Percentiles rank a stretch among this genome's conserved stretches.
These are phyloP conservation scores for Drosophila sp. DNA, from an alignment of 1,140 invertebrate genomes.

Conservation along the genomic window DNA sequence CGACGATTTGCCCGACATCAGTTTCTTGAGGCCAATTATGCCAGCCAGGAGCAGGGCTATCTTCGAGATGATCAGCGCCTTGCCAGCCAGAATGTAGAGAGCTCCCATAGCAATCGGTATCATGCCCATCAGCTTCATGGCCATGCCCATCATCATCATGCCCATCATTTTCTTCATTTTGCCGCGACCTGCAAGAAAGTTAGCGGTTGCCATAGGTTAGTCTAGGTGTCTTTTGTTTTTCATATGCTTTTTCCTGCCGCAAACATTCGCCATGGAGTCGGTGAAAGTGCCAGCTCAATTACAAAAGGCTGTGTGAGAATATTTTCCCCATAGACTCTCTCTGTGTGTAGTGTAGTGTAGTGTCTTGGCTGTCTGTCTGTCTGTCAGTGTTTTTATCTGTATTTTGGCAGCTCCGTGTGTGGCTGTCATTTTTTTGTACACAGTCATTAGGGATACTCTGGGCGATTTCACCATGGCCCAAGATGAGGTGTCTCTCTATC, in stretches of 20 bases:
- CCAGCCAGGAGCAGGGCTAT: conserved; percentile 90
- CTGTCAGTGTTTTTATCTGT: conserved; percentile 13
- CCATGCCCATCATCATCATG: conserved; percentile 91
- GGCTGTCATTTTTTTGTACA: conserved; percentile 59
- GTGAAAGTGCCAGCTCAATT: conserved; percentile 62
- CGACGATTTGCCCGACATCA: conserved; percentile 87
- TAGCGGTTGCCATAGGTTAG: conserved; percentile 8
- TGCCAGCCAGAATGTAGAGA: conserved; percentile 89
- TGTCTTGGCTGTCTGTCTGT: conserved; percentile 6
- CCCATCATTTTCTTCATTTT: conserved; percentile 93
- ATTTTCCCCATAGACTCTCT: conserved; percentile 30
- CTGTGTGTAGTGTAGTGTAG: conserved; percentile 1
- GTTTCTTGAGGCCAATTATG: conserved; percentile 91
- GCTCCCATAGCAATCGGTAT: conserved; percentile 89
- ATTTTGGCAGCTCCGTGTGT: conserved; percentile 48
- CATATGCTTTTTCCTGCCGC: conserved; percentile 23
- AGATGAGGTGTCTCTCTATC: conserved; percentile 16
- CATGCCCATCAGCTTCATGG: conserved; percentile 89
- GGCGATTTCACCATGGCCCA: conserved; percentile 62
- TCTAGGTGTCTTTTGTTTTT: conserved; percentile 4
- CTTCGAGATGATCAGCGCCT: conserved; percentile 90
- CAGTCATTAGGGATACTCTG: conserved; percentile 62
- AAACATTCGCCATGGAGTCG: conserved; percentile 14
- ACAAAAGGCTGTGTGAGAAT: conserved; percentile 65
- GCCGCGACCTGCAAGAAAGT: conserved; percentile 85